These are phyloP conservation scores for Onychostoma macrolepis DNA, from an alignment of 2,113 vertebrate species.

Conservation along the genomic window DNA sequence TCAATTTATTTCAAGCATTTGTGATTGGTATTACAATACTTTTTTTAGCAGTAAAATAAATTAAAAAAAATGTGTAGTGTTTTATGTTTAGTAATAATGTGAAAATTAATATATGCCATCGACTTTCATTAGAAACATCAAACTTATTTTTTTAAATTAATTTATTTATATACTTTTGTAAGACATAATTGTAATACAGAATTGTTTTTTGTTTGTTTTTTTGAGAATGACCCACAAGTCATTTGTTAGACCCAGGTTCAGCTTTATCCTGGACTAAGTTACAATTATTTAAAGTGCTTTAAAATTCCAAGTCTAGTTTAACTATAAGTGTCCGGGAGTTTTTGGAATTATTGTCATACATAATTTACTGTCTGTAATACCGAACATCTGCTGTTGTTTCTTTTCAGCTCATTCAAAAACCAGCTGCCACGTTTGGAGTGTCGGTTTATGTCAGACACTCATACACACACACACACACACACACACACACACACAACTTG, in stretches of 20 bases:
- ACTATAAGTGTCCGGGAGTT: background rate
- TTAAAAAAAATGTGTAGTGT: too few relatives aligned
- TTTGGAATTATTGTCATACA: background rate
- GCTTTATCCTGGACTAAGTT: background rate
- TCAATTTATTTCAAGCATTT: too few relatives aligned
- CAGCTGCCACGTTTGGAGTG: background rate
- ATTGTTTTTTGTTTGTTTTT: background rate
- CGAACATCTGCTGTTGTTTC: background rate
- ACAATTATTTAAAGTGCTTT: background rate
- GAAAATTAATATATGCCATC: too few relatives aligned
- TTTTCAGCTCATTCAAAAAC: background rate
- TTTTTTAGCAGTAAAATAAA: too few relatives aligned
- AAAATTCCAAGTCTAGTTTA: background rate
- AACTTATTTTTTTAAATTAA: too few relatives aligned
- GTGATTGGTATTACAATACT: too few relatives aligned
- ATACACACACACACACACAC: background rate
- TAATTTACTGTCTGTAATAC: background rate
- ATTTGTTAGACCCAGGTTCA: background rate
- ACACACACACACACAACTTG: slow-evolving; percentile 12
- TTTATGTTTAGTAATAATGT: too few relatives aligned
- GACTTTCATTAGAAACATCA: too few relatives aligned
- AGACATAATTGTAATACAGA: background rate
- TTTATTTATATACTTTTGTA: background rate
- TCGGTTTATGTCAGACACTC: slow-evolving; percentile 1
- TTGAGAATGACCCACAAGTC: background rate